Conservation (phyloP, 2,113 vertebrate genomes). For the Gymnogyps californianus region DNA sequence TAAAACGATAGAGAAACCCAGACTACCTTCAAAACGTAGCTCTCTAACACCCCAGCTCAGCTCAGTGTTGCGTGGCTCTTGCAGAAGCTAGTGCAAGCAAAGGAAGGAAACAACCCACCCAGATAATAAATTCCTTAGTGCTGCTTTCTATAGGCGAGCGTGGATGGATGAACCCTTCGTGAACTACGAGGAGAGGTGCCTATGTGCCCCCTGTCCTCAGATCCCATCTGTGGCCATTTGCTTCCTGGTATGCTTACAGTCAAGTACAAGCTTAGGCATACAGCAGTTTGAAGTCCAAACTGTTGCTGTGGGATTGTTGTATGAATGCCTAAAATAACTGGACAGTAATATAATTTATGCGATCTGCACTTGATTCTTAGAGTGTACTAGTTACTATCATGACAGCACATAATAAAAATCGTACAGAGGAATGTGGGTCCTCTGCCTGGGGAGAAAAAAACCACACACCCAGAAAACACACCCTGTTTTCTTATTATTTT, state of each 20-base stretch:
- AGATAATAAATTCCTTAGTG: background rate
- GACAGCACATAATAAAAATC: background rate
- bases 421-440: background rate
- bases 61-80: fast-evolving
- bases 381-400: background rate
- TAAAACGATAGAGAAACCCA: background rate
- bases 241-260: background rate
- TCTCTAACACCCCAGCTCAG: background rate
- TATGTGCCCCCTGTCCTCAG: background rate
- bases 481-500: background rate
- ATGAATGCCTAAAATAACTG: background rate
- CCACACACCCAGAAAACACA: background rate
- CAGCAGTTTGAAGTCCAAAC: background rate
- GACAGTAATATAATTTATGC: background rate
- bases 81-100: background rate
- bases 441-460: background rate
- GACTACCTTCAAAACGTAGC: background rate
- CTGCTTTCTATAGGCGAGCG: fast-evolving
- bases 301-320: background rate
- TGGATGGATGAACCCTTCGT: background rate
- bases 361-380: background rate
- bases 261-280: background rate
- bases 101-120: background rate
- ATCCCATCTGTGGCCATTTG: fast-evolving
- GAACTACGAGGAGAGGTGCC: background rate